These are phyloP conservation scores for Boleophthalmus pectinirostris DNA, from an alignment of 2,113 vertebrate genomes.

Conservation along the genomic window DNA sequence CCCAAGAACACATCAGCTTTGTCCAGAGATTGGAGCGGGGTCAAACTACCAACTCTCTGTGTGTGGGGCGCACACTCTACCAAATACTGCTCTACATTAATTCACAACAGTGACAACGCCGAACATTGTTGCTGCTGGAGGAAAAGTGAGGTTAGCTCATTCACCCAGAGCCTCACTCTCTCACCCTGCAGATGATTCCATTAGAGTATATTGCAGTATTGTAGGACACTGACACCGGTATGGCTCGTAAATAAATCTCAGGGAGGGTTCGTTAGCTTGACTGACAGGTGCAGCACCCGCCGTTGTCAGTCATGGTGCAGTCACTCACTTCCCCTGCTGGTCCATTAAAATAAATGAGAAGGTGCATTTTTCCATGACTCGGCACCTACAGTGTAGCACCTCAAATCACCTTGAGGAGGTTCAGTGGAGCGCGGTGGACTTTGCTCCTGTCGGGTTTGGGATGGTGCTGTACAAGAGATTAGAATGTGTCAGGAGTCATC, in stretches of 20 bases:
- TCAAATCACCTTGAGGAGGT: background rate
- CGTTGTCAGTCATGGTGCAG: background rate
- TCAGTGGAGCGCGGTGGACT: background rate
- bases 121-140: background rate
- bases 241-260: background rate
- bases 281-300: background rate
- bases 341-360: conserved; percentile 12
- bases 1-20: too few species aligned
- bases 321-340: background rate
- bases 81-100: background rate
- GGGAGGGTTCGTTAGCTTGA: conserved; percentile 8
- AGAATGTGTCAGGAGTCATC: background rate
- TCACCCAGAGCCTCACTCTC: background rate
- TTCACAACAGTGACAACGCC: background rate
- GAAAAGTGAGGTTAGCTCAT: background rate
- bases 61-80: background rate
- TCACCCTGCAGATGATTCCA: background rate
- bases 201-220: background rate
- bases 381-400: background rate
- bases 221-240: background rate
- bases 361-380: conserved; percentile 1
- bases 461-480: background rate
- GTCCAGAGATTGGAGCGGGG: background rate
- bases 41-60: background rate
- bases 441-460: background rate